phyloP scores from a whole-genome alignment of 2,113 vertebrate species.

The Toxostoma redivivum region DNA sequence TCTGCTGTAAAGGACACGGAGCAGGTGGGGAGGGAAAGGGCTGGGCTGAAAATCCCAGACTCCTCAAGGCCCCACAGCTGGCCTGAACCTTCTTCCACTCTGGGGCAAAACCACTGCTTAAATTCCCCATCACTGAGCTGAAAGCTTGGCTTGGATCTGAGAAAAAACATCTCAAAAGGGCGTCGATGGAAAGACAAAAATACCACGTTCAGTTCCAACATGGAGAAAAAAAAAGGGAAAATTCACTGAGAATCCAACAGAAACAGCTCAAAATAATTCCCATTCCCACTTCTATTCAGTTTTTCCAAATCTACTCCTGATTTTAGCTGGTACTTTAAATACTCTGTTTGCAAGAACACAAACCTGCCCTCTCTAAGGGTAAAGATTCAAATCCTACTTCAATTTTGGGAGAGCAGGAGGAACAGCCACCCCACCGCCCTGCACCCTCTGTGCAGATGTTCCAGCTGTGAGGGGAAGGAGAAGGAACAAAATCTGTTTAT shows the following conservation, averaged over 20 bases:
- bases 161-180: background rate
- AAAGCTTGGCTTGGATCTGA: background rate
- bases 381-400: background rate
- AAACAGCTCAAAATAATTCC: background rate
- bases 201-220: rapidly evolving
- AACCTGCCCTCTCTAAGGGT: too few species aligned
- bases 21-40: background rate
- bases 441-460: background rate
- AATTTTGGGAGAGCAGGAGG: too few species aligned
- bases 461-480: background rate
- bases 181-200: background rate
- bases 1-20: background rate
- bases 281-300: background rate
- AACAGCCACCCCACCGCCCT: background rate
- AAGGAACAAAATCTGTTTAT: background rate
- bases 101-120: background rate
- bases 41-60: background rate
- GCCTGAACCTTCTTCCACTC: background rate
- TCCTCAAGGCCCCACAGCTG: background rate
- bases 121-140: background rate
- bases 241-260: background rate
- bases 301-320: background rate
- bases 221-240: rapidly evolving
- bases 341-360: too few species aligned
- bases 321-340: background rate